A percentile compares a stretch with the other conserved stretches of the same genome.
Evolutionary conservation across 1,140 invertebrate genomes (phyloP).

Genomic region (Ridgeia piscesae): DNA sequence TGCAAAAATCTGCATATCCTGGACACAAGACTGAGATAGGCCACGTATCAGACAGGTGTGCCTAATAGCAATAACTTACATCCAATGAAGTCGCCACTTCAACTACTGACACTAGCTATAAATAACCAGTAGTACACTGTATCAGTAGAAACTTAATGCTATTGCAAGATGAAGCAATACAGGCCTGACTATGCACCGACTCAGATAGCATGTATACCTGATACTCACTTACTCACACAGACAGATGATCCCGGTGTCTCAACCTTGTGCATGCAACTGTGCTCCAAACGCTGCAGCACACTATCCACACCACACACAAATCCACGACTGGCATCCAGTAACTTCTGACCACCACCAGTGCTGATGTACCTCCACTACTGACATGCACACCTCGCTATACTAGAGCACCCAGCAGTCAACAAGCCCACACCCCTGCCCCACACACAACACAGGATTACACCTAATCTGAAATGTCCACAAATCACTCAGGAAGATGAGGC

Average conservation of each 20-base stretch:
- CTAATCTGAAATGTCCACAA: not conserved
- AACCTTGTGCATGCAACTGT: not conserved
- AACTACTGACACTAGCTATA: not conserved
- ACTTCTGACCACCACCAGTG: not conserved
- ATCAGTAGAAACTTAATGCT: not conserved
- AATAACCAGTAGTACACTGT: not conserved
- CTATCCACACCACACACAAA: not conserved
- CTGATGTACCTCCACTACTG: not conserved
- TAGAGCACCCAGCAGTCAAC: not conserved
- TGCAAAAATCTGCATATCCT: not conserved
- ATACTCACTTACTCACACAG: not conserved
- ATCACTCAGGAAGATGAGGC: not conserved
- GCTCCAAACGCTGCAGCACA: not conserved
- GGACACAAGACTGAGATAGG: not conserved
- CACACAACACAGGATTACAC: not conserved
- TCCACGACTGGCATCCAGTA: not conserved
- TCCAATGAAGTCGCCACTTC: not conserved
- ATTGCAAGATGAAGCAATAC: not conserved
- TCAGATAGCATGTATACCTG: not conserved
- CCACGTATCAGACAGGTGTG: no score
- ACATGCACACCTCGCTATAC: not conserved
- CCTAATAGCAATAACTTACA: no score
- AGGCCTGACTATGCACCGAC: not conserved
- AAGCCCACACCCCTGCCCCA: not conserved
- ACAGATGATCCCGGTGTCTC: not conserved